These are phyloP conservation scores for Herpetotheres cachinnans DNA, from an alignment of 2,113 vertebrate genomes.

Conservation along the genomic window DNA sequence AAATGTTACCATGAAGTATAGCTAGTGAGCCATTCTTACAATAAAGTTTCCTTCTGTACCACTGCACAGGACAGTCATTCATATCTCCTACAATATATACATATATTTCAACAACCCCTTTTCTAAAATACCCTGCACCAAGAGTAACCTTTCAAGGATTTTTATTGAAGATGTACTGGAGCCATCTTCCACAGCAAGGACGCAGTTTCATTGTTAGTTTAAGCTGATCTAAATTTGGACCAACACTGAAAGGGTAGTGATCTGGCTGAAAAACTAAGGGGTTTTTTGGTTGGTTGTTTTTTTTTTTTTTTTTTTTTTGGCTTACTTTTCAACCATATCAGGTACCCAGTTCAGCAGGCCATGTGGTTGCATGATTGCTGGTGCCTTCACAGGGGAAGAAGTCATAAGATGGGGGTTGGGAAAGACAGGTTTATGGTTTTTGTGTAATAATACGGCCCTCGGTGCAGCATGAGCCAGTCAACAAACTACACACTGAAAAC, in stretches of 20 bases:
- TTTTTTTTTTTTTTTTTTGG: rapidly evolving
- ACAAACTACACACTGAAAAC: background rate
- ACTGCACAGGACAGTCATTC: background rate
- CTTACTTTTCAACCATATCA: background rate
- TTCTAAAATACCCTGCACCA: background rate
- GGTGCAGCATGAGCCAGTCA: background rate
- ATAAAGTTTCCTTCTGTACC: background rate
- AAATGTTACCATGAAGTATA: background rate
- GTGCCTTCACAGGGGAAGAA: background rate
- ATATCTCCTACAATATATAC: background rate
- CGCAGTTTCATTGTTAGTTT: background rate
- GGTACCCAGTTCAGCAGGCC: background rate
- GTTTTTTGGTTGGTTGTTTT: too few species aligned
- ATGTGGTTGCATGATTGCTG: background rate
- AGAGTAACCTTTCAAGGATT: background rate
- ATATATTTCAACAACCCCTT: background rate
- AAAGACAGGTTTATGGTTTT: background rate
- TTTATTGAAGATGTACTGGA: background rate
- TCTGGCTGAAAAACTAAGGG: background rate
- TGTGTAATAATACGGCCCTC: background rate
- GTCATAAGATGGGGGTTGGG: background rate
- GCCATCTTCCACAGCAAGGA: background rate
- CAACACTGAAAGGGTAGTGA: background rate
- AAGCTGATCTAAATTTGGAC: background rate
- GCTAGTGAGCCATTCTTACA: background rate